phyloP scores from a whole-genome alignment of 2,888 invertebrate species.

The Bedellia somnulentella region DNA sequence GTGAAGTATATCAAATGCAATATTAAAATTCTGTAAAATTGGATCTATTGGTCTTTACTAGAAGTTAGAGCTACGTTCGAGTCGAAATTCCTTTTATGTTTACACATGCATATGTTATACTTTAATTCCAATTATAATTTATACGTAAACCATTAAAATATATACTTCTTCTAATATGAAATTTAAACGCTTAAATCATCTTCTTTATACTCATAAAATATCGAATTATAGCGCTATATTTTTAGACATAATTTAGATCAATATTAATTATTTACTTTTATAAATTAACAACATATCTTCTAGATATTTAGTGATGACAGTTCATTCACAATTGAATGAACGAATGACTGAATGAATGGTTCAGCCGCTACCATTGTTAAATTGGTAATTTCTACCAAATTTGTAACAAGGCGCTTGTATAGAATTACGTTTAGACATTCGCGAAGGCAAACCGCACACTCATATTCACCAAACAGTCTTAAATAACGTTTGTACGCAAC shows the following conservation, averaged over 20 bases:
- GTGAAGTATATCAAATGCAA: constrained; percentile 26
- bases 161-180: constrained; percentile 42
- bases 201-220: no score
- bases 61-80: no score
- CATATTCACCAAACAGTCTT: constrained; percentile 51
- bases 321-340: no score
- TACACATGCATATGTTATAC: no score
- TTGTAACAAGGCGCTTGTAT: constrained; percentile 2
- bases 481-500: constrained; percentile 55
- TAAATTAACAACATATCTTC: background rate
- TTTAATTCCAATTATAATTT: no score
- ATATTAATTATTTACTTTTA: constrained; percentile 3
- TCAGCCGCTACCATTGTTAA: no score
- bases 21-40: constrained; percentile 32
- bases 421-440: constrained; percentile 36
- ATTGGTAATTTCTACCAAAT: constrained; percentile 1
- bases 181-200: constrained; percentile 41
- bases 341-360: no score
- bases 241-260: constrained; percentile 24
- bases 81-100: no score
- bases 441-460: constrained; percentile 46
- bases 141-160: constrained; percentile 38
- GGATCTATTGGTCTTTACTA: constrained; percentile 39
- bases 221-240: constrained; percentile 55
- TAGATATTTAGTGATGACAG: no score